Evolutionary conservation across 2,888 invertebrate species (phyloP), one percentile per base, ranked within the genome.

Genomic region (Micropterix aruncella): DNA sequence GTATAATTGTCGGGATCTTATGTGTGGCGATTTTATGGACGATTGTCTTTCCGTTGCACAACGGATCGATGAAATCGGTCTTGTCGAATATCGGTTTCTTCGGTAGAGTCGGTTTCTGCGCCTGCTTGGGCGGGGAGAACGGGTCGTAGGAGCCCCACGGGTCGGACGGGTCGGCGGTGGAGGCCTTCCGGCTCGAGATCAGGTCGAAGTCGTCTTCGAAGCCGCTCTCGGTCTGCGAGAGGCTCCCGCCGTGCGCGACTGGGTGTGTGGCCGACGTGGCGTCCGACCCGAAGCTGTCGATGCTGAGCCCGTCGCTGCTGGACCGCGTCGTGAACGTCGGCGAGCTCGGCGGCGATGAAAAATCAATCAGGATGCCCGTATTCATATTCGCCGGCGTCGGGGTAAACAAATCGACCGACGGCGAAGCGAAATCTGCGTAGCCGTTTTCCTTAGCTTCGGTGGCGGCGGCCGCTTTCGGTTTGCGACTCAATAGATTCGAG

Each of bases 141-240:
- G 77, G 77, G 59, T 77, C 77, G 38, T 64, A 54, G 15, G 60
- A 50, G 43, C 65, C 61, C 61, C 77, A 75, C 47, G 75, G 75
- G 54, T 77, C 75, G 42, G 69, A 59, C 7, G 65, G 66, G 38
- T 65, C 62, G 7, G 65, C 63, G 55, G 65, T 62, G 54, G 57
- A 55, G 40, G 56, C 57, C 54, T 67, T 73, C 54, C 65, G 63
- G 51, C 64, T 64, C 3, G 79, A 67, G 54, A 79, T 78, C 40
- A 79, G 67, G 57, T 85, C 83, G 59, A 84, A 85, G 58, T 88
- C 87, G 65, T 87, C 88, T 60, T 89, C 88, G 57, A 88, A 88
- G 2, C 85, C 83, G 62, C 83, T 83, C 57, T 84, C 84, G 38
- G 80, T 77, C 57, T 82, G 80, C 3, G 83, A 83, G 4, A 75